Base-by-base conservation (phyloP, 2,113 vertebrate genomes). In the Suricata suricatta region DNA sequence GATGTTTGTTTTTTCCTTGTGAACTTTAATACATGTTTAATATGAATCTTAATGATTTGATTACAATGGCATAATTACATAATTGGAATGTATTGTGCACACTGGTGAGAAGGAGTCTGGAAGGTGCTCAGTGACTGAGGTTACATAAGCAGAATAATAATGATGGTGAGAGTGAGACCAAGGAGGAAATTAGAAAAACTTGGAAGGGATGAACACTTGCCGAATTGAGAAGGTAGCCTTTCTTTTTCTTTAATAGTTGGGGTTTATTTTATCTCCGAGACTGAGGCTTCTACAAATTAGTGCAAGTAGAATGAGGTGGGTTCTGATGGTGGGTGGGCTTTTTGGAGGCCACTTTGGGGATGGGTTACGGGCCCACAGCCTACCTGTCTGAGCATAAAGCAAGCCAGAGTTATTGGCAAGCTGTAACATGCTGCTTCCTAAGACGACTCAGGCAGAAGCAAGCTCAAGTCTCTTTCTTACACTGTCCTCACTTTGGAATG, bases 41-140 rank as follows among this genome's bases (percentile, higher is more conserved):
- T 99, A 98, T 98, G 98, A 98, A 98, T 98, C 98, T 98, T 99
- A 99, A 99, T 99, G 99, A 99, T 99, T 99, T 99, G 98, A 99
- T 99, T 99, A 99, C 99, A 99, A 98, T 98, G 96, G 98, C 57
- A 2, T 99, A 99, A 99, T 99, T 98, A 98, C 98, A 98, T 99
- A 99, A 99, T 99, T 99, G 98, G 98, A 98, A 99, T 98, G 98
- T 98, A 98, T 99, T 99, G 98, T 98, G 98, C 96, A 98, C 96
- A 98, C 98, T 98, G 98, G 98, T 90, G 98, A 98, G 96, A 98
- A 98, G 98, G 98, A 98, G 98, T 98, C 64, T 95, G 98, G 98
- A 98, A 98, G 98, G 97, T 97, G 63, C 98, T 98, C 92, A 96
- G 93, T 89, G 98, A 98, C 95, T 98, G 98, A 98, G 4, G 10